Evolutionary conservation across 2,888 invertebrate species (phyloP).

Genomic region (Drosophila macrospina): DNA sequence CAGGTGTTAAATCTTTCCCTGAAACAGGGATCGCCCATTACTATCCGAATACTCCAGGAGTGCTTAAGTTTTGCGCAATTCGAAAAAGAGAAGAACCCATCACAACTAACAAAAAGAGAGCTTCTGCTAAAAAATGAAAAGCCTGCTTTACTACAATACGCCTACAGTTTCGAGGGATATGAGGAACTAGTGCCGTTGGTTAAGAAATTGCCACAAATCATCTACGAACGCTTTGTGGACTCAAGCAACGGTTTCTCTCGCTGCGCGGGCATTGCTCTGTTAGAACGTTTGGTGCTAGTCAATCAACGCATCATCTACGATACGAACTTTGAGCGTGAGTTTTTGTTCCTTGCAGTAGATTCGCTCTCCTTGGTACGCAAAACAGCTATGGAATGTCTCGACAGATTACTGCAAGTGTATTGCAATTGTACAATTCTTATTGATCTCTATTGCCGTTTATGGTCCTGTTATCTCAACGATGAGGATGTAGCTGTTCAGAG

Average conservation of each 20-base stretch:
- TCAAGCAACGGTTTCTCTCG: conserved; percentile 77
- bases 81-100: conserved; percentile 58
- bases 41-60: conserved; percentile 80
- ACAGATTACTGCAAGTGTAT: conserved; percentile 77
- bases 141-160: conserved; percentile 66
- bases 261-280: conserved; percentile 79
- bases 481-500: conserved; percentile 80
- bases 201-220: conserved; percentile 74
- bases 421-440: conserved; percentile 83
- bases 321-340: conserved; percentile 83
- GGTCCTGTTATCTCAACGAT: conserved; percentile 82
- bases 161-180: conserved; percentile 81
- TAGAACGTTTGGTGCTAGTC: conserved; percentile 78
- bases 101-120: conserved; percentile 65
- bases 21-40: conserved; percentile 78
- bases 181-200: conserved; percentile 74
- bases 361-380: conserved; percentile 80
- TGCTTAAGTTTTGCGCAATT: conserved; percentile 77
- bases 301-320: conserved; percentile 83
- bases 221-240: conserved; percentile 77
- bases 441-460: conserved; percentile 83
- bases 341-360: conserved; percentile 74
- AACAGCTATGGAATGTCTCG: conserved; percentile 77
- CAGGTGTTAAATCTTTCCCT: conserved; percentile 79
- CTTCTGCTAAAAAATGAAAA: conserved; percentile 79